Percentiles rank a stretch among this genome's conserved stretches.
Evolutionary conservation across 2,888 invertebrate species (phyloP).

Genomic region (Hoplodrina ambigua): DNA sequence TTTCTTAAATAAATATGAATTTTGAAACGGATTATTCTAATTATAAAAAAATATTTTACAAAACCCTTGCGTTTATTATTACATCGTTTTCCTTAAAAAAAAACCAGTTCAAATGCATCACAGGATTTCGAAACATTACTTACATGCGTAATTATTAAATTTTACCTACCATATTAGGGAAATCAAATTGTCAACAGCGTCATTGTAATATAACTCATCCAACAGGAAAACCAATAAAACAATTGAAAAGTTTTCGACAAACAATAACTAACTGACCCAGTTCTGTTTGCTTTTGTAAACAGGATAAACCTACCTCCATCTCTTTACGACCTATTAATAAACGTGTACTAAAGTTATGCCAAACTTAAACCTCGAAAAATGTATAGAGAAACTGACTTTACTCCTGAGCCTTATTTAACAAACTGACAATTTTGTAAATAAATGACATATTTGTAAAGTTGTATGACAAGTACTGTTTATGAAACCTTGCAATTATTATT

Average conservation of each 20-base stretch:
- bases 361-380: too few species aligned
- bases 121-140: background rate
- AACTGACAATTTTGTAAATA: too few species aligned
- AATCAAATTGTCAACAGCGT: background rate
- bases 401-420: too few species aligned
- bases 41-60: too few species aligned
- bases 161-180: too few species aligned
- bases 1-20: too few species aligned
- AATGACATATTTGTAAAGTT: too few species aligned
- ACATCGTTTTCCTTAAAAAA: constrained; percentile 1
- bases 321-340: background rate
- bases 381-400: too few species aligned
- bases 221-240: background rate
- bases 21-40: too few species aligned
- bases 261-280: background rate
- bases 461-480: too few species aligned
- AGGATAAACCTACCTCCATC: constrained; percentile 2
- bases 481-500: too few species aligned
- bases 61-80: too few species aligned
- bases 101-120: background rate
- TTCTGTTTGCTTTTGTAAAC: background rate
- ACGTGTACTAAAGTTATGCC: background rate
- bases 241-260: background rate
- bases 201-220: background rate
- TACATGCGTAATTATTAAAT: background rate